Evolutionary conservation across 2,797 vertebrate species (phyloP).

Genomic region (Sebastes matsubarae): DNA sequence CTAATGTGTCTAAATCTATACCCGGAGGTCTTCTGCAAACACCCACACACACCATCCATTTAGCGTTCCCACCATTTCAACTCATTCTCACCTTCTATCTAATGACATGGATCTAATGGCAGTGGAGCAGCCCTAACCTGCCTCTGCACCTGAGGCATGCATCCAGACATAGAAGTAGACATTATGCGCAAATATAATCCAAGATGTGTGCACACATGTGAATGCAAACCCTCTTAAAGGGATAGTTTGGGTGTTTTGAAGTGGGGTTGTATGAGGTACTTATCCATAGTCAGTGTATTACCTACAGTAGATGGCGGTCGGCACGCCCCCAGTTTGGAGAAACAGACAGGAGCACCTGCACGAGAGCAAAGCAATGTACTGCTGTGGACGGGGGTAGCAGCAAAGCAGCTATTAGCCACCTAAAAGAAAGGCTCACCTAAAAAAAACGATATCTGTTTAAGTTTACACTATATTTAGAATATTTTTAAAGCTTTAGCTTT

Average conservation of each 20-base stretch:
- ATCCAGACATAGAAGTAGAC: not conserved
- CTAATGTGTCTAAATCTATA: constrained; percentile 21
- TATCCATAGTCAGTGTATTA: no score
- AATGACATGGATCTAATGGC: not conserved
- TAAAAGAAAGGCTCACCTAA: no score
- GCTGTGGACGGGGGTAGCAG: no score
- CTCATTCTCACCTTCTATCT: constrained; percentile 6
- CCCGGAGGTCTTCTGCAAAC: not conserved
- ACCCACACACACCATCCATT: not conserved
- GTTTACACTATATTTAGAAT: no score
- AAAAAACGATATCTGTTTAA: no score
- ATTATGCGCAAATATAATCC: not conserved
- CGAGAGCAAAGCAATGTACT: no score
- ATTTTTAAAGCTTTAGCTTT: no score
- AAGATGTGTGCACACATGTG: not conserved
- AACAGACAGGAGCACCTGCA: no score
- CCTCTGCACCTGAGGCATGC: constrained; percentile 14
- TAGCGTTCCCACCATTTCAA: constrained; percentile 1
- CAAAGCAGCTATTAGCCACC: no score
- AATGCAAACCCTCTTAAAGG: not conserved
- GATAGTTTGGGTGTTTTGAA: not conserved
- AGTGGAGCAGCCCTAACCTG: constrained; percentile 29
- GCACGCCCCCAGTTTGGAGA: no score
- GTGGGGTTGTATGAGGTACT: not conserved
- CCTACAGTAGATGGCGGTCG: no score